A percentile compares a stretch with the other conserved stretches of the same genome.
These are phyloP conservation scores for Orchesella flavescens DNA, from an alignment of 2,888 invertebrate genomes.

Conservation along the genomic window DNA sequence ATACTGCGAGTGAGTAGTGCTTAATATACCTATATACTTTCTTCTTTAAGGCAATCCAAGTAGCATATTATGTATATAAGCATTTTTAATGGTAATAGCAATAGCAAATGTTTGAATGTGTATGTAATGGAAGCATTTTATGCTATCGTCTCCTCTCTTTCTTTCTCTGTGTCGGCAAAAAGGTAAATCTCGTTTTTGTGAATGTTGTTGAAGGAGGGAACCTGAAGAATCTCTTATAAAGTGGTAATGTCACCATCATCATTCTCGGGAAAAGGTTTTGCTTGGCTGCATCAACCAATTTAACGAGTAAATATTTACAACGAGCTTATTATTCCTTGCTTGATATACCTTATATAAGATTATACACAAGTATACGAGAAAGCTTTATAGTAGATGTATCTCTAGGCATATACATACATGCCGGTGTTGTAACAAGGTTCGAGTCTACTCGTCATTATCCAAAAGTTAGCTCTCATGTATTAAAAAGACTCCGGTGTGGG, in stretches of 20 bases:
- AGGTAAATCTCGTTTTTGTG: constrained; percentile 61
- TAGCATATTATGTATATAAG: background rate
- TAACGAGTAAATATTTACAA: constrained; percentile 66
- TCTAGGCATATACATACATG: no score
- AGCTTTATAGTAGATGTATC: no score
- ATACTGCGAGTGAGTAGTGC: no score
- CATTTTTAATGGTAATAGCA: constrained; percentile 35
- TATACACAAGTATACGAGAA: no score
- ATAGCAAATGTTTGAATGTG: constrained; percentile 27
- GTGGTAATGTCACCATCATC: constrained; percentile 66
- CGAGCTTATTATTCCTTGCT: constrained; percentile 62
- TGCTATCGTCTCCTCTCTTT: constrained; percentile 6
- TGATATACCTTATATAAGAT: constrained; percentile 37
- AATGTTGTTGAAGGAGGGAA: constrained; percentile 62
- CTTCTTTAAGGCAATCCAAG: no score
- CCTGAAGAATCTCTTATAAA: constrained; percentile 66
- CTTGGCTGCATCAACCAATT: constrained; percentile 64
- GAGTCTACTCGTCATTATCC: no score
- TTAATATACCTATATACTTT: background rate
- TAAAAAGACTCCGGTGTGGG: background rate
- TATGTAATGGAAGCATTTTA: constrained; percentile 46
- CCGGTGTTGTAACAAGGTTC: no score
- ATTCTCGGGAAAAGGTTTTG: constrained; percentile 58
- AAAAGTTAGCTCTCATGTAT: no score
- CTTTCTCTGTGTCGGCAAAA: constrained; percentile 54